phyloP scores from a whole-genome alignment of 2,113 vertebrate genomes.

The Austrofundulus limnaeus region DNA sequence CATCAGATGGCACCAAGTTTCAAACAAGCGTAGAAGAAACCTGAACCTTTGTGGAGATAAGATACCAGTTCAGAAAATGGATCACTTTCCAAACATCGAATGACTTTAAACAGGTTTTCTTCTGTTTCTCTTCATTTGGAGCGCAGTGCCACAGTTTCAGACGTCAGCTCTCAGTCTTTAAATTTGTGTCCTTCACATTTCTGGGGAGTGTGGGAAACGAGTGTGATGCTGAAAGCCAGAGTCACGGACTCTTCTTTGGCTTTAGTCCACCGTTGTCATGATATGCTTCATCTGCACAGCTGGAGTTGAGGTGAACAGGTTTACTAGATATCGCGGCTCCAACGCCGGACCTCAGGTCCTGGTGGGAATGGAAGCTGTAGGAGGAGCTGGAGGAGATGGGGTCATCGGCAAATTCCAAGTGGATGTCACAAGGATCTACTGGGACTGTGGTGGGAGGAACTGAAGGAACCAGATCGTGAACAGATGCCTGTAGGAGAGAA shows the following conservation, averaged over 20 bases:
- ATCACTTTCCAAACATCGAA: no score
- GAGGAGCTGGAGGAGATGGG: constrained; percentile 34
- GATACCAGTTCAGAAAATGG: no score
- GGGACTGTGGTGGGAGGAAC: constrained; percentile 18
- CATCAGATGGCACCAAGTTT: not conserved
- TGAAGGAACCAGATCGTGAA: constrained; percentile 25
- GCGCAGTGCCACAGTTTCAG: no score
- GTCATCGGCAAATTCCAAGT: constrained; percentile 51
- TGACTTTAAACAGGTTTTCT: no score
- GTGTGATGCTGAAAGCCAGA: constrained; percentile 30
- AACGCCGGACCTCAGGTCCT: constrained; percentile 1
- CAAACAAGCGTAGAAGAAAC: not conserved
- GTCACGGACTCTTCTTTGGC: not conserved
- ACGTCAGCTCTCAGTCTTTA: not conserved
- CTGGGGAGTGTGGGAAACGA: constrained; percentile 3
- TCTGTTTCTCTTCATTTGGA: not conserved
- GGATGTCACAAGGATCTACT: constrained; percentile 43
- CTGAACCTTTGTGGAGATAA: no score
- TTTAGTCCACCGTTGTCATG: constrained; percentile 27
- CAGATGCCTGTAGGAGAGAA: constrained; percentile 18
- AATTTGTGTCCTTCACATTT: constrained; percentile 4
- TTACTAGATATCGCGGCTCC: constrained; percentile 10
- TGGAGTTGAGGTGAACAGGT: not conserved
- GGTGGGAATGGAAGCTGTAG: not conserved
- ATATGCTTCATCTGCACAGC: not conserved